Evolutionary conservation across 2,888 invertebrate genomes (phyloP), one percentile per base, ranked within the genome.

Genomic region (Drosophila vallismaia): DNA sequence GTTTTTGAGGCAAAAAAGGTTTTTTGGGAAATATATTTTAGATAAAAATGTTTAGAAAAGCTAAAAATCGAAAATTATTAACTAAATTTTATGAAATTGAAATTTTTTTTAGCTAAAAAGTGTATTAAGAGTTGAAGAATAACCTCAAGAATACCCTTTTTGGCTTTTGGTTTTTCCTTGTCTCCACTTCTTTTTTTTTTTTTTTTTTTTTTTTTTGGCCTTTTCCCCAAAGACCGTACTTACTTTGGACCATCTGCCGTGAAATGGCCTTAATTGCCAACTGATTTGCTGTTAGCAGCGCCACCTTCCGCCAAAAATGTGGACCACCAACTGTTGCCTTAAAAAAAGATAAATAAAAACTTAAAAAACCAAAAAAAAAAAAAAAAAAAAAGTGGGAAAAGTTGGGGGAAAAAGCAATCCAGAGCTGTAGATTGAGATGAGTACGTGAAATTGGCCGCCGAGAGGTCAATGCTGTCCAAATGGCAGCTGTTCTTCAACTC

Each of bases 401-500:
- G 14, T 0, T 8, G 40, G 40, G 36, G 9, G 14, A 40, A 44
- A 42, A 42, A 8, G 19, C 59, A 12, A 36, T 31, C 8, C 8
- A 2, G 26, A 31, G 60, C 38, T 2, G n/a, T 29, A 46, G 48
- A 62, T 62, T 60, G 26, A 62, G 60, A 62, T 28, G 29, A 60
- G 46, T 46, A 33, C 19, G 57, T 51, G 42, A 68, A 71, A 78
- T 76, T 78, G 69, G 75, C 80, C 48, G 28, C 68, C 51, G 74
- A 76, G 81, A 74, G 81, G 81, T 82, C 87, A 82, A 64, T 71
- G 84, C 78, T 84, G 81, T 86, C 81, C 51, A 57, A 64, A 45
- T 64, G 54, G 46, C 63, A 53, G 74, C 58, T 66, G 71, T 19
- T 14, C 56, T 45, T 29, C 56, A 38, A 46, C 31, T 29, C 45